phyloP scores from a whole-genome alignment of 2,797 vertebrate species.

The Acrossocheilus fasciatus region DNA sequence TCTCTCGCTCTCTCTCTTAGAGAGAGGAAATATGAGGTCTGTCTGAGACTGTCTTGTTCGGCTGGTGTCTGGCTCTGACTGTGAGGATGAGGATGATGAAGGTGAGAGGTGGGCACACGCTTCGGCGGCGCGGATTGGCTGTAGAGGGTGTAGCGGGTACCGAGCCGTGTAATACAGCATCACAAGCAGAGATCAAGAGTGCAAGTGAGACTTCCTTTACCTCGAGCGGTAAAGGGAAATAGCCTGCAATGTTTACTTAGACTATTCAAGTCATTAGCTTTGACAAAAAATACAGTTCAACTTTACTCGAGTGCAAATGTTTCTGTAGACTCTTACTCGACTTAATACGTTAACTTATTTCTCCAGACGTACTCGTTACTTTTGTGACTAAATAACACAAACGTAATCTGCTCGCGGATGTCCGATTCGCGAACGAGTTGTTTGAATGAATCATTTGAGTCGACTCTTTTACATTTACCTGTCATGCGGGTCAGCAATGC shows the following conservation, averaged over 20 bases:
- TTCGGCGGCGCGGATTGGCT: slow-evolving; percentile 43
- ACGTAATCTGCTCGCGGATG: background rate
- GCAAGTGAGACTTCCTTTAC: background rate
- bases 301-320: background rate
- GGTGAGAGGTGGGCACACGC: slow-evolving; percentile 44
- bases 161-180: slow-evolving; percentile 14
- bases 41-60: slow-evolving; percentile 22
- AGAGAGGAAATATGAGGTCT: background rate
- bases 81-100: slow-evolving; percentile 42
- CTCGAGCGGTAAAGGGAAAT: background rate
- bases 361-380: background rate
- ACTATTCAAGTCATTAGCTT: background rate
- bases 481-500: too few relatives aligned
- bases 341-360: background rate
- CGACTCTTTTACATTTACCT: background rate
- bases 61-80: slow-evolving; percentile 38
- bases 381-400: background rate
- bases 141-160: slow-evolving; percentile 20
- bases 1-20: background rate
- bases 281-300: background rate
- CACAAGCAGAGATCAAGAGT: slow-evolving; percentile 2
- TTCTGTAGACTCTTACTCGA: background rate
- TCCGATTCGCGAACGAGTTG: background rate
- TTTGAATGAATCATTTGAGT: slow-evolving; percentile 9
- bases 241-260: background rate